Base-by-base conservation (phyloP, 2,113 vertebrate species). In the Terrapene triunguis region DNA sequence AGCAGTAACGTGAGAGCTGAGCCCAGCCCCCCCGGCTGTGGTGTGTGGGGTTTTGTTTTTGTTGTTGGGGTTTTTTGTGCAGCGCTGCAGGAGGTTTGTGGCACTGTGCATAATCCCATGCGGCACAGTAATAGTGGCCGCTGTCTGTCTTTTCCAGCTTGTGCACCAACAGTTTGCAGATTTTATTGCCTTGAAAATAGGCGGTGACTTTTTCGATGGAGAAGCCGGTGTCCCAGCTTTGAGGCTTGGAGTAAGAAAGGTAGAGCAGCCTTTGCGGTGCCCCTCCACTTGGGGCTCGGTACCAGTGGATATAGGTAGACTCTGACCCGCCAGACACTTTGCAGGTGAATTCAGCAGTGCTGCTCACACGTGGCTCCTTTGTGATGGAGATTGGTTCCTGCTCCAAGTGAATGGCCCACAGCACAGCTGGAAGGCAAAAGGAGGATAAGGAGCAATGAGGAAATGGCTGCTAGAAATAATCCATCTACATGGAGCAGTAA, bases 361-460 rank as follows among this genome's bases (percentile, higher is more conserved):
- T 2, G 25, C n/a, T 0, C 69, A 29, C 5, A 1, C 11, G 22
- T 85, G 11, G 1, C 5, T 4, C 1, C 35, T 3, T 62, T 22
- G 7, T 74, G 59, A 89, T 1, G 44, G 81, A 78, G 5, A 10
- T 50, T 27, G 10, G 32, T n/a, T 44, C 54, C 8, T 59, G 57
- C 47, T 85, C 42, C 38, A 79, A 21, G 24, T 13, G 53, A 76
- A 86, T 24, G n/a, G 48, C 48, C 35, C 11, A 14, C 51, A 62
- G 93, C 12, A 48, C 62, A 21, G 53, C 94, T 96, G 79, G 25
- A 44, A 55, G 54, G 12, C 4, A 42, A 42, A 21, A 48, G 65
- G 44, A 48, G 24, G 22, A 48, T 55, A 44, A 55, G 32, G 38
- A 32, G 29, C 0, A 5, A 47, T 4, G 53, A 59, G 19, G 35